phyloP scores from a whole-genome alignment of 64 coral and sea anemone genomes.

The Montipora sp. region DNA sequence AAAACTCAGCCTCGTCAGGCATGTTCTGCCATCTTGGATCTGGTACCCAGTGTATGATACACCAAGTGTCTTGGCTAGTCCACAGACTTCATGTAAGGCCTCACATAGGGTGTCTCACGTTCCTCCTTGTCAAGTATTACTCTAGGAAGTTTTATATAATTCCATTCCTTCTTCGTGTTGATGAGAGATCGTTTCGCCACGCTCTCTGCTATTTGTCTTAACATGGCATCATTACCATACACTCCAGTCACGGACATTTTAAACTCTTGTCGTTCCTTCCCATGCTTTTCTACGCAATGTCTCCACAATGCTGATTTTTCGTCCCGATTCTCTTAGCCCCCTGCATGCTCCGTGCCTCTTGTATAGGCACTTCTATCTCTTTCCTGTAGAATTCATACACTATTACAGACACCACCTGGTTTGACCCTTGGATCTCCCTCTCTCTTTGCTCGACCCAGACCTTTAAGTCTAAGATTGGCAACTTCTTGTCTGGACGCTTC shows the following conservation, averaged over 20 bases:
- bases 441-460: slow-evolving; percentile 58
- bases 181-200: too few species aligned
- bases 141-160: too few species aligned
- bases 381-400: slow-evolving; percentile 14
- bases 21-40: too few species aligned
- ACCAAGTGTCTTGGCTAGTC: background rate
- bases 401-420: slow-evolving; percentile 44
- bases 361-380: background rate
- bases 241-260: too few species aligned
- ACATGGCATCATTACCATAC: too few species aligned
- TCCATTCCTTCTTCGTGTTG: too few species aligned
- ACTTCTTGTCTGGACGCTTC: slow-evolving; percentile 42
- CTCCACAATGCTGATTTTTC: background rate
- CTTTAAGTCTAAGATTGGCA: slow-evolving; percentile 56
- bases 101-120: too few species aligned
- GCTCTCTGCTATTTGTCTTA: too few species aligned
- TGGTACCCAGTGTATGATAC: background rate
- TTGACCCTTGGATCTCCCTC: slow-evolving; percentile 25
- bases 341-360: background rate
- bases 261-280: too few species aligned
- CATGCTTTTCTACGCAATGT: background rate
- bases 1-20: too few species aligned
- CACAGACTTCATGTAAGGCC: too few species aligned
- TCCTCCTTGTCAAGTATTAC: too few species aligned
- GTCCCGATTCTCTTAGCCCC: background rate